These are phyloP conservation scores for Brachyistius frenatus DNA, from an alignment of 2,113 vertebrate genomes.

Conservation along the genomic window DNA sequence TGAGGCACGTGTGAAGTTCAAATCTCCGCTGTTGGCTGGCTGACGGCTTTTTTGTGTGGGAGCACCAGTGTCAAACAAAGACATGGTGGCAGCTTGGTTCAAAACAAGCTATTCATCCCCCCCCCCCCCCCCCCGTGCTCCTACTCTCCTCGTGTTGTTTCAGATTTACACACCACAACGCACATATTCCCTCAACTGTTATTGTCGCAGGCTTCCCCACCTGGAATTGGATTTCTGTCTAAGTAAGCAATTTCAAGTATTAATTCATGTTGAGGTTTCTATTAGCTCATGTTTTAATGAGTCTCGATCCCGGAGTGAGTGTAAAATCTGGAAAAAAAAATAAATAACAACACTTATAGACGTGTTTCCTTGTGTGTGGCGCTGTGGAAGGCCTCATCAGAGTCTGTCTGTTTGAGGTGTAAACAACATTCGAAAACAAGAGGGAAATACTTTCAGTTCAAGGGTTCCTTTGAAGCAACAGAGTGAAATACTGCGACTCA, in stretches of 20 bases:
- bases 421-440: constrained; percentile 33
- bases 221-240: constrained; percentile 40
- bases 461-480: constrained; percentile 32
- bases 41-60: constrained; percentile 40
- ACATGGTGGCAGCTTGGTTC: constrained; percentile 57
- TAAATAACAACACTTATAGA: constrained; percentile 33
- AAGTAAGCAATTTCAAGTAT: constrained; percentile 35
- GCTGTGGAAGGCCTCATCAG: constrained; percentile 16
- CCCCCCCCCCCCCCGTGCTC: constrained; percentile 5
- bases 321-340: constrained; percentile 32
- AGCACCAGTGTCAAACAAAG: constrained; percentile 75
- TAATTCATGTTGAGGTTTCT: constrained; percentile 26
- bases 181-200: constrained; percentile 31
- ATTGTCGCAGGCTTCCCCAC: constrained; percentile 8
- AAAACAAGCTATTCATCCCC: constrained; percentile 55
- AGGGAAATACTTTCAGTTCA: constrained; percentile 23
- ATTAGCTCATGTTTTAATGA: constrained; percentile 30
- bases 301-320: constrained; percentile 4
- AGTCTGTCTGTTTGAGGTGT: constrained; percentile 12
- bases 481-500: constrained; percentile 17
- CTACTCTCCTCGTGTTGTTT: constrained; percentile 26
- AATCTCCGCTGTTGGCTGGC: constrained; percentile 61
- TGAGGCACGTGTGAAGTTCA: constrained; percentile 78
- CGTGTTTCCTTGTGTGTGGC: constrained; percentile 2
- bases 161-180: constrained; percentile 35